phyloP scores from a whole-genome alignment of 2,113 vertebrate species.

The Lagopus muta region DNA sequence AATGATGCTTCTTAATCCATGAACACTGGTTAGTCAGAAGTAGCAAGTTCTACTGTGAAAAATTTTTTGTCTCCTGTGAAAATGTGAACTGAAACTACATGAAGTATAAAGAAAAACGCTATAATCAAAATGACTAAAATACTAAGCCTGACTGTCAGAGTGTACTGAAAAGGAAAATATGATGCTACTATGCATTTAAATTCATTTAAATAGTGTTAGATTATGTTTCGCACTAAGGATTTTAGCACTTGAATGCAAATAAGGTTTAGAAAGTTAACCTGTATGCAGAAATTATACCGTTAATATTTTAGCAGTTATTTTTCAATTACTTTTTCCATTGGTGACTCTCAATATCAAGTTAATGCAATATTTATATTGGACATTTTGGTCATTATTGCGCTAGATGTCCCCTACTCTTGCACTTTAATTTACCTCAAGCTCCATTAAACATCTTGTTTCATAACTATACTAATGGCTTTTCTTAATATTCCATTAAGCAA shows the following conservation, averaged over 20 bases:
- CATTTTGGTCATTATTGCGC: background rate
- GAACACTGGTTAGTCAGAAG: background rate
- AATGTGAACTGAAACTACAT: background rate
- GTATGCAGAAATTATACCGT: slow-evolving; percentile 16
- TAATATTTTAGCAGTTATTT: slow-evolving; percentile 40
- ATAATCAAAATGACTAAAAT: slow-evolving; percentile 26
- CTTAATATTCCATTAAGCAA: slow-evolving; percentile 49
- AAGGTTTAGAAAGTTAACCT: slow-evolving; percentile 24
- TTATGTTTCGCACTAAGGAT: background rate
- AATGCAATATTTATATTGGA: slow-evolving; percentile 54
- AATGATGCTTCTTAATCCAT: background rate
- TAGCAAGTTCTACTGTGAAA: background rate
- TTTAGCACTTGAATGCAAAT: slow-evolving; percentile 21
- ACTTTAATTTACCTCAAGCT: slow-evolving; percentile 39
- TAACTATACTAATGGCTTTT: slow-evolving; percentile 28
- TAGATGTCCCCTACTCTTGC: slow-evolving; percentile 17
- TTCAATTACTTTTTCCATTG: slow-evolving; percentile 23
- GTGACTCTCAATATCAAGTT: background rate
- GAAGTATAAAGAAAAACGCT: slow-evolving; percentile 15
- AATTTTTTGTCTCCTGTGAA: background rate
- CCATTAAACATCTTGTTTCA: slow-evolving; percentile 64
- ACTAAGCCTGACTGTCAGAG: background rate
- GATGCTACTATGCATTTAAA: background rate
- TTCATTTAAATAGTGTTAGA: slow-evolving; percentile 18
- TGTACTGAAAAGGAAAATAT: slow-evolving; percentile 9